Base-by-base conservation (phyloP, 2,888 invertebrate genomes). In the Aethes cnicana region DNA sequence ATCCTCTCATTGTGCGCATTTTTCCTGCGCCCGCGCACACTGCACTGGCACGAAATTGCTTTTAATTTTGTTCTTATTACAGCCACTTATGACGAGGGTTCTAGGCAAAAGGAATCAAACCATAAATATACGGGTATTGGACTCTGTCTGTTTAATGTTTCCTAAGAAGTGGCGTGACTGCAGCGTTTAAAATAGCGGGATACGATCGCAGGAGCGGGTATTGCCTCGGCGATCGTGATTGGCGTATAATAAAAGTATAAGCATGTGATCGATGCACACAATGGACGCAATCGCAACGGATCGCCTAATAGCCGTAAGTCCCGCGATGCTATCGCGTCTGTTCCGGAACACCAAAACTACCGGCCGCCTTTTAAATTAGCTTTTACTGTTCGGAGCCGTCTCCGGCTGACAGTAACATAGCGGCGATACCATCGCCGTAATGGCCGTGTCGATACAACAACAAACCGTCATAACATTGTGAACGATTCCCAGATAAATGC, bases 1-100 rank as follows among this genome's bases (percentile, higher is more conserved):
- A 58, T 59, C 58, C 60, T 57, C 58, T 55, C 52, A 36, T 53
- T 54, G 56, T 47, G 50, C 23, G 35, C 59, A 59, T 63, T 62
- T 62, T 61, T 62, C 54, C 55, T 47, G 57, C 50, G 52, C 55
- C 46, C 32, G 52, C 44, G 32, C 37, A 14, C 8, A 26, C 35
- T n/a, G 23, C 14, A 8, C 49, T 41, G 28, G 41, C 36, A 46
- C 49, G 48, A 47, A 53, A 56, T 53, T 53, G 53, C 44, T 56
- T 56, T 56, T 53, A 56, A 56, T 56, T 53, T 53, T 53, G 49
- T 33, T 56, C 56, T 56, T 48, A 53, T 56, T 56, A 53, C 47
- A 25, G 32, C 52, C 52, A 52, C 52, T 52, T 52, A 52, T 52
- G 52, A 52, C 30, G 37, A 18, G 18, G 39, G 12, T 36, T 20